Evolutionary conservation across 2,888 invertebrate genomes (phyloP).

Genomic region (Zeuzera pyrina): DNA sequence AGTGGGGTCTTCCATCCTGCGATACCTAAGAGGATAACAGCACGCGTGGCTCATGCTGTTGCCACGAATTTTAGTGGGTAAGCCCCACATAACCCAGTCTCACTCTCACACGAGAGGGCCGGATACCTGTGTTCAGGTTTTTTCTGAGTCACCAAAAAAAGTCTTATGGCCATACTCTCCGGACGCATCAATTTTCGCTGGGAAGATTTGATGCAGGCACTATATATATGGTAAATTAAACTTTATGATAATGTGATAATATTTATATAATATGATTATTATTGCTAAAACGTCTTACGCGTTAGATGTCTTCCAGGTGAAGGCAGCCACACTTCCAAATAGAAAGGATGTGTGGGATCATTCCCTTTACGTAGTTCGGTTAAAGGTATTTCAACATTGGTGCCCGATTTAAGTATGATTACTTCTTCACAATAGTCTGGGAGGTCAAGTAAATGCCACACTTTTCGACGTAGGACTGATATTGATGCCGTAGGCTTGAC

Average conservation of each 20-base stretch:
- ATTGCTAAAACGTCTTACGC: slow-evolving; percentile 21
- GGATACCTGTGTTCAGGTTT: no score
- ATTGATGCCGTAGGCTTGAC: slow-evolving; percentile 47
- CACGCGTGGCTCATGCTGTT: no score
- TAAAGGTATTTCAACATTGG: slow-evolving; percentile 40
- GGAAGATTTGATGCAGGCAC: background rate
- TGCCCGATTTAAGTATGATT: slow-evolving; percentile 41
- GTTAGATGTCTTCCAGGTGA: slow-evolving; percentile 19
- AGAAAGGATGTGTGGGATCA: slow-evolving; percentile 46
- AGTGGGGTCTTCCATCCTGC: no score
- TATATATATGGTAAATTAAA: background rate
- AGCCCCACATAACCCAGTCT: no score
- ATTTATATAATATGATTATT: background rate
- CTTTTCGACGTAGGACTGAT: slow-evolving; percentile 47
- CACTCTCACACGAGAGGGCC: no score
- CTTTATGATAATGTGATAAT: slow-evolving; percentile 7
- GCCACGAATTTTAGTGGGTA: no score
- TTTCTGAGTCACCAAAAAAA: no score
- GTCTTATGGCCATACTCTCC: background rate
- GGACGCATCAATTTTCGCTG: background rate
- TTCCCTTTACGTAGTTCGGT: slow-evolving; percentile 51
- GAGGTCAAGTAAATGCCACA: slow-evolving; percentile 54
- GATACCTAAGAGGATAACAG: no score
- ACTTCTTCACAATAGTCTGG: slow-evolving; percentile 61
- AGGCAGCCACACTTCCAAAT: slow-evolving; percentile 55